Base-by-base conservation (phyloP, 2,797 vertebrate species). In the Parambassis ranga region DNA sequence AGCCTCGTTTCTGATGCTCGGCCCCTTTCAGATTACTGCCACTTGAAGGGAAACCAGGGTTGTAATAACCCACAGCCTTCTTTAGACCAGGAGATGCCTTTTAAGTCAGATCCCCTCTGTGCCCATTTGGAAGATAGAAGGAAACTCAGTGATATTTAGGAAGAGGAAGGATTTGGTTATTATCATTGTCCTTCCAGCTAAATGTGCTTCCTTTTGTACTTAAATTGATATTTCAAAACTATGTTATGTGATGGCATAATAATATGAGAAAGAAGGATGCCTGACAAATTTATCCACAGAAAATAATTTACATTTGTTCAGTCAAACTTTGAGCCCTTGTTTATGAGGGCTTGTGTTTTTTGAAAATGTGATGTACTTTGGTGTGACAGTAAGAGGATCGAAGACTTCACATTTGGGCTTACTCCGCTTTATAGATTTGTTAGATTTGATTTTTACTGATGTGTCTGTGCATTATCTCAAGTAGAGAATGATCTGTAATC, bases 21-120 rank as follows among this genome's bases (percentile, higher is more conserved):
- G 70, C 57, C 65, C 53, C 67, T 65, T 67, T 36, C 68, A 83
- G 59, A 84, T 87, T 82, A 81, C 59, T 84, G 75, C 84, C 77
- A 79, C 81, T 78, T 79, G 70, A 83, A 79, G 68, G 57, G 73
- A 86, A 64, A 78, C 55, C n/a, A 18, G 28, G 59, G 68, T 64
- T 80, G 66, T 74, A 82, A 79, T 75, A 74, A 81, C 84, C 67
- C 69, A 60, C 71, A 70, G 83, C 57, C 72, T 56, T 75, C 78
- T 76, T 73, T 53, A 46, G 63, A 72, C 47, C 37, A 71, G 53
- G 64, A 41, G 51, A 66, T 55, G 59, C 64, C 63, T 83, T 83
- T 84, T 68, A 82, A 79, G 55, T 26, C 52, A 48, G 47, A 47
- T 56, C 46, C 46, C 41, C 39, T 57, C 56, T 53, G 32, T 41